These are phyloP conservation scores for Octopus sinensis DNA, from an alignment of 1,140 invertebrate genomes.

Conservation along the genomic window DNA sequence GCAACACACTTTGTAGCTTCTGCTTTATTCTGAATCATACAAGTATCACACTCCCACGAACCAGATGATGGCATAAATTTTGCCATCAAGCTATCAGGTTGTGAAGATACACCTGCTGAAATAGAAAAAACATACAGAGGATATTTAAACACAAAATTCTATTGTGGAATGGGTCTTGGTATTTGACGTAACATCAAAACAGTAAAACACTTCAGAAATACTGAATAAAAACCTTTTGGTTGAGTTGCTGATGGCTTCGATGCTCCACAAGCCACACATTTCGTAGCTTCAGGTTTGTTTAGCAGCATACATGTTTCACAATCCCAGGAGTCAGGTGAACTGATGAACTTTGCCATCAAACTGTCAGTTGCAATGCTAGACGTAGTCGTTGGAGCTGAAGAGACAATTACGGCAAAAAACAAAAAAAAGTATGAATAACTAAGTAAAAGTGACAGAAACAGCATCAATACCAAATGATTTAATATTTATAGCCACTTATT, in stretches of 20 bases:
- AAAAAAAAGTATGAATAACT: neutral
- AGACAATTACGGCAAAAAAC: neutral
- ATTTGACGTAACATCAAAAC: too few species aligned
- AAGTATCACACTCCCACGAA: constrained; percentile 68
- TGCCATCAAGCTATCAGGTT: neutral
- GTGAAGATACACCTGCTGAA: neutral
- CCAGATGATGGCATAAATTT: constrained; percentile 37
- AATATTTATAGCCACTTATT: too few species aligned
- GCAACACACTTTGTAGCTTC: constrained; percentile 64
- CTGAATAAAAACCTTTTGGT: too few species aligned
- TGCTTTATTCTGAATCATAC: constrained; percentile 67
- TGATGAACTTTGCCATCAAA: constrained; percentile 63
- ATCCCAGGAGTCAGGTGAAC: constrained; percentile 64
- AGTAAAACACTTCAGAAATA: too few species aligned
- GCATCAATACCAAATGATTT: too few species aligned
- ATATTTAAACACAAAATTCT: too few species aligned
- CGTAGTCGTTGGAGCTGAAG: neutral
- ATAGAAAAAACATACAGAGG: neutral
- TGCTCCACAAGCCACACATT: constrained; percentile 64
- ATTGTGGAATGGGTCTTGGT: too few species aligned
- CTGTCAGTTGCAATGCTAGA: constrained; percentile 13
- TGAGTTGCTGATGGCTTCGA: constrained; percentile 24
- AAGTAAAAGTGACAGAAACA: neutral
- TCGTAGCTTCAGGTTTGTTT: constrained; percentile 63
- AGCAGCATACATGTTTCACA: constrained; percentile 67